Evolutionary conservation across 2,113 vertebrate species (phyloP), one percentile per base, ranked within the genome.

Genomic region (Cairina moschata): DNA sequence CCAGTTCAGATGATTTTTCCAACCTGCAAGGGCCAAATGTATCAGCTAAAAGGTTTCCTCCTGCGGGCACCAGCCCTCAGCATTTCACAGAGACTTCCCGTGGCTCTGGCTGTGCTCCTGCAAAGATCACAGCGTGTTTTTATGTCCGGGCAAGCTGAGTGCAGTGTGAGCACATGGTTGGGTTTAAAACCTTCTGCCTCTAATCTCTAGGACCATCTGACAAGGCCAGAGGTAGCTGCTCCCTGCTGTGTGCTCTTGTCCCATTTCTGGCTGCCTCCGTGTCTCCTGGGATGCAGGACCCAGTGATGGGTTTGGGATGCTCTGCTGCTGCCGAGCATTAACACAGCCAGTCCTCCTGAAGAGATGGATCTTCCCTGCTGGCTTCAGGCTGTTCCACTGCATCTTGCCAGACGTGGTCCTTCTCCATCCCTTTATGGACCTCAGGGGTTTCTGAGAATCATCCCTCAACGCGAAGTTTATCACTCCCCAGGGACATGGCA

Each of bases 11-110:
- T 71, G 38, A 59, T 82, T 74, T 91, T 48, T 85, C 32, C 38
- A 68, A 17, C 5, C 8, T 62, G 16, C 20, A 83, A 42, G 11
- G 26, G 58, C 42, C 84, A 89, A 75, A 86, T 42, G 29, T 72
- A 46, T 38, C 60, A 59, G 44, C 56, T 36, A 13, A 56, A 87
- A 55, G 42, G 28, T 67, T 17, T 60, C 29, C 38, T 78, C 63
- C 31, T 0, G 0, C 16, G 9, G 1, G 3, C 38, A 9, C 21
- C 1, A 2, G 40, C 50, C n/a, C 40, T 28, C 3, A 2, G 34
- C 34, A 21, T 69, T 90, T 60, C 44, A 12, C 50, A 54, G 46
- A n/a, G 14, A 23, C 58, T 58, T 88, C 17, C 48, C 21, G n/a
- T 29, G 17, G 28, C 32, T 78, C 73, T 68, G 50, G 12, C n/a